Evolutionary conservation across 2,113 vertebrate genomes (phyloP).

Genomic region (Xenopus tropicalis): UCB_Xtro_10.0 CM004448.2:100802501-100803000

Average conservation of each 20-base stretch:
- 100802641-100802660: constrained; percentile 62
- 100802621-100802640: constrained; percentile 66
- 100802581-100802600: constrained; percentile 76
- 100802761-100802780: background rate
- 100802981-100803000: too few relatives aligned
- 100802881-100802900: too few relatives aligned
- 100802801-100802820: too few relatives aligned
- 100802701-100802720: constrained; percentile 49
- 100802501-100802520: constrained; percentile 57
- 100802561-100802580: constrained; percentile 71
- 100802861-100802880: too few relatives aligned
- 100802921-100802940: too few relatives aligned
- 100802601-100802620: constrained; percentile 72
- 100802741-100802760: constrained; percentile 51
- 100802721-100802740: constrained; percentile 62
- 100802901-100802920: too few relatives aligned
- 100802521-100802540: constrained; percentile 67
- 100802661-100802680: constrained; percentile 50
- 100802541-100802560: constrained; percentile 69
- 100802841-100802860: too few relatives aligned
- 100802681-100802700: constrained; percentile 55
- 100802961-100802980: too few relatives aligned
- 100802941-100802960: too few relatives aligned
- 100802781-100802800: too few relatives aligned
- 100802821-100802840: too few relatives aligned